Evolutionary conservation across 2,113 vertebrate genomes (phyloP), one percentile per base, ranked within the genome.

Genomic region (Chionis minor): DNA sequence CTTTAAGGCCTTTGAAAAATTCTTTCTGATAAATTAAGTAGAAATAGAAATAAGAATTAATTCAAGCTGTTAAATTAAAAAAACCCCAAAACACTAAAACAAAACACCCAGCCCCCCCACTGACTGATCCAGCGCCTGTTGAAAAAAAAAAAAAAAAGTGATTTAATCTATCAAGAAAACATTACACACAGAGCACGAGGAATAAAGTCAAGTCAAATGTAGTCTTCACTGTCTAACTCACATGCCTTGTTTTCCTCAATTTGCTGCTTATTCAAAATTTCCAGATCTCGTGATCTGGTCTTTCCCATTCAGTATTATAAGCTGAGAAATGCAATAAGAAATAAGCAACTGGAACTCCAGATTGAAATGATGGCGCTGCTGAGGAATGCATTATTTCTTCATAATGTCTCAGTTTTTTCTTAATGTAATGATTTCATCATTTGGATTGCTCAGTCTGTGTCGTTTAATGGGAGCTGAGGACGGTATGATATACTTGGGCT

Each of bases 321-420:
- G 11, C 54, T 62, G 78, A 73, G 44, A 86, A 75, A 54, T 81
- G 59, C 74, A 71, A 11, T 62, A 26, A 58, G 75, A 81, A 94
- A 70, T 55, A 18, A 90, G 62, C 58, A 55, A 8, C 74, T 89
- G 78, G 40, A 81, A 94, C 79, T 92, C 28, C 42, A 59, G 45
- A 58, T 30, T 66, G 89, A 82, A 82, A n/a, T 95, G 70, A 85
- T 89, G 87, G 44, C 4, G 19, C 45, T 91, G 2, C 89, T 95
- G 40, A 94, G 81, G 81, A 96, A 94, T 94, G 86, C 74, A 35
- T 62, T 85, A 42, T 85, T 94, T 94, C 42, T 92, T 94, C 63
- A 58, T 33, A 77, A 63, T 73, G 67, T 58, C 69, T 73, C 67
- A 7, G 3, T 58, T 87, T 94, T 69, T 45, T 52, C 14, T 58